Base-by-base conservation (phyloP, 2,113 vertebrate species). In the Siniperca knerii region DNA sequence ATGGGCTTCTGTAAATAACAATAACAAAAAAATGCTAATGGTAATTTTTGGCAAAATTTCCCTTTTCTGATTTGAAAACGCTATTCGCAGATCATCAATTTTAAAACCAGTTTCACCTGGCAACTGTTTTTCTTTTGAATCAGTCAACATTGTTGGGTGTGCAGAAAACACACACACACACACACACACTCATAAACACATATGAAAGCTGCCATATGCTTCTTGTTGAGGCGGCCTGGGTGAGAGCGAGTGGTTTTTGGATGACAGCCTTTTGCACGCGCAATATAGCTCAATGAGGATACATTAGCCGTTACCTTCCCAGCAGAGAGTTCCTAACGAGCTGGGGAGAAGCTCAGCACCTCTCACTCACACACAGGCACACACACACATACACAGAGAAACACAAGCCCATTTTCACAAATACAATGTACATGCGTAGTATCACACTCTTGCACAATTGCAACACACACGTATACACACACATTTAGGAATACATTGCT, bases 221-320 rank as follows among this genome's bases (percentile, higher is more conserved):
- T 89, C 66, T 70, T 66, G 77, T 86, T 85, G 87, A 83, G 46
- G 23, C 60, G 1, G 70, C 20, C 81, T 46, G 79, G 25, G 71
- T 72, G 80, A 90, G 84, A 91, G 86, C 44, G 66, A 90, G 79
- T 82, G 83, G 62, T 90, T 93, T 90, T 92, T 91, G 92, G 84
- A 91, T 44, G 54, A 71, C 68, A 67, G 83, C 81, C 83, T 76
- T 88, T 78, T 90, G 85, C 90, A 92, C 73, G 81, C 85, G 66
- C 79, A 79, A 88, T 93, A 82, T 83, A 90, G 71, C 86, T 85
- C 85, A 82, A 79, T 86, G 79, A 88, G 81, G 77, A 79, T 50
- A 69, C 87, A 75, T 89, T 79, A 78, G 84, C 83, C 33, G n/a
- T 86, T 86, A 80, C 72, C 60, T 76, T 88, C 85, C 75, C 85